These are phyloP conservation scores for Myioborus miniatus DNA, from an alignment of 2,797 vertebrate genomes.

Conservation along the genomic window DNA sequence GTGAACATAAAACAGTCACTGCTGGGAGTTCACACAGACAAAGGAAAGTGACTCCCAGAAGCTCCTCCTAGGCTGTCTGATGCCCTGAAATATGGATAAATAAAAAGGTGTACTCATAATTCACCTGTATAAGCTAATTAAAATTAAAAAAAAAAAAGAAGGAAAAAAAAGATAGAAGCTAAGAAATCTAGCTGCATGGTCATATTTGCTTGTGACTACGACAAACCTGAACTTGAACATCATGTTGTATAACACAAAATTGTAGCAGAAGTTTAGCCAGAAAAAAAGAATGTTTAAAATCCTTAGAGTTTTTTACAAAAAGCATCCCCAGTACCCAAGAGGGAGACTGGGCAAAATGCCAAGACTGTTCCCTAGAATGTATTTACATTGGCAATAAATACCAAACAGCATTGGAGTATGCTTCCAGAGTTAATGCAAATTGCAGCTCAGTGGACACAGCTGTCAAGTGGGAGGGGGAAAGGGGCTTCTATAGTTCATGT, in stretches of 20 bases:
- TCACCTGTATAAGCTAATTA: neutral
- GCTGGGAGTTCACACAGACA: neutral
- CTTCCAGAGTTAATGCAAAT: neutral
- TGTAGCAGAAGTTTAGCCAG: neutral
- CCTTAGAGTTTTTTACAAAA: neutral
- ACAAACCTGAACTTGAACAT: neutral
- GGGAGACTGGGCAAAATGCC: neutral
- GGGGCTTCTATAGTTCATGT: neutral
- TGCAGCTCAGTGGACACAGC: neutral
- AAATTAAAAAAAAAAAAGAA: neutral
- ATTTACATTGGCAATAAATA: neutral
- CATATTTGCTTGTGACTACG: neutral
- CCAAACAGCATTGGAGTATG: neutral
- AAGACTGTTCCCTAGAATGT: neutral
- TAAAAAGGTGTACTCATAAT: neutral
- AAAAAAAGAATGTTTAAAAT: neutral
- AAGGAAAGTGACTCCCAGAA: neutral
- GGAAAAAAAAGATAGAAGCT: neutral
- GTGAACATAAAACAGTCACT: neutral
- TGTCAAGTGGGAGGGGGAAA: fast-evolving
- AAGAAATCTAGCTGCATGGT: neutral
- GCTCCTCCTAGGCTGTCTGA: neutral
- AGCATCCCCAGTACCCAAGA: neutral
- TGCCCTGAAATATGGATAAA: neutral
- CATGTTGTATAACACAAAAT: neutral